A percentile compares a stretch with the other conserved stretches of the same genome.
phyloP scores from a whole-genome alignment of 2,888 invertebrate species.

The Abrostola tripartita region DNA sequence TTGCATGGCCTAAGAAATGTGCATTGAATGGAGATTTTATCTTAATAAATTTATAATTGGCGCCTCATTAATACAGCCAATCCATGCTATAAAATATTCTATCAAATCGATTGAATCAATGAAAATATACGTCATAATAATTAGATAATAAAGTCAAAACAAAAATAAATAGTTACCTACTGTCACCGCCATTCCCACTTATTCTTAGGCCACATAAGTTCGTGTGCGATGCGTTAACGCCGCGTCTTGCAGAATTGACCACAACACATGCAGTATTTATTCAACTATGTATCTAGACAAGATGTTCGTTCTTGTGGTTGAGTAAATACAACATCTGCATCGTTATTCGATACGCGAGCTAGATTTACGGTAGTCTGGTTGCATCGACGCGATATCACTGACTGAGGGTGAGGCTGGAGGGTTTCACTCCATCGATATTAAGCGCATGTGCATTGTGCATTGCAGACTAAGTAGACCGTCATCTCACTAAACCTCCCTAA shows the following conservation, averaged over 20 bases:
- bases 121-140: too few relatives aligned
- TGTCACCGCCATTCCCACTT: not conserved
- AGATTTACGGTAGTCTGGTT: conserved; percentile 5
- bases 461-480: not conserved
- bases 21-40: too few relatives aligned
- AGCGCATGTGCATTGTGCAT: not conserved
- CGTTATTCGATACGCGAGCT: not conserved
- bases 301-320: not conserved
- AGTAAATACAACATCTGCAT: conserved; percentile 3
- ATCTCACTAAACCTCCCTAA: too few relatives aligned
- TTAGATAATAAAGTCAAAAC: too few relatives aligned
- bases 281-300: not conserved
- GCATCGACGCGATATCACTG: conserved; percentile 5
- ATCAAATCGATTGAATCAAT: too few relatives aligned
- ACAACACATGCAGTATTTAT: not conserved
- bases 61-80: too few relatives aligned
- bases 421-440: not conserved
- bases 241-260: not conserved
- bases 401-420: not conserved
- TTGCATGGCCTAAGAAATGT: too few relatives aligned
- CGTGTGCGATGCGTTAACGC: not conserved
- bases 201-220: not conserved
- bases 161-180: not conserved
- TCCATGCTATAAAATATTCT: too few relatives aligned
- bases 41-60: too few relatives aligned